Evolutionary conservation across 2,797 vertebrate species (phyloP).

Genomic region (Spinibarbus caldwelli): DNA sequence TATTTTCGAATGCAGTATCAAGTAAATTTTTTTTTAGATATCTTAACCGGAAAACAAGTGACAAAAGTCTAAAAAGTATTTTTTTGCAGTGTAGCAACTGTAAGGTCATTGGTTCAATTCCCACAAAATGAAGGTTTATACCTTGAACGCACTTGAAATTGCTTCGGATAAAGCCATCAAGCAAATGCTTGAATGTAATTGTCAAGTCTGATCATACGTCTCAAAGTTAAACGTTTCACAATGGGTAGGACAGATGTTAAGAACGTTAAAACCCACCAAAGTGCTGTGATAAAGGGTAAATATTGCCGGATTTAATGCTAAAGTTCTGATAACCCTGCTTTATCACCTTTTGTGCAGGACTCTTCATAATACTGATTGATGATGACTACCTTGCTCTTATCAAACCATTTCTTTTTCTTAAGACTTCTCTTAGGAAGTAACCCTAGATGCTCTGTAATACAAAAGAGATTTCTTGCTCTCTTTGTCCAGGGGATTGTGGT

Average conservation of each 20-base stretch:
- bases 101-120: neutral
- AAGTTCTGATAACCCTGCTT: slow-evolving; percentile 53
- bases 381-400: slow-evolving; percentile 52
- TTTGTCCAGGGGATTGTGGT: slow-evolving; percentile 57
- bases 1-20: neutral
- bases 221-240: slow-evolving; percentile 39
- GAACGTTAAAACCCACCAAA: slow-evolving; percentile 39
- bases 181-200: neutral
- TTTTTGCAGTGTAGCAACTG: neutral
- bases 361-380: slow-evolving; percentile 50
- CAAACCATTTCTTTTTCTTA: slow-evolving; percentile 46
- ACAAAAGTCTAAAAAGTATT: too few relatives aligned
- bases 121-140: neutral
- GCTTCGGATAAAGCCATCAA: slow-evolving; percentile 5
- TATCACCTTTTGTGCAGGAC: slow-evolving; percentile 52
- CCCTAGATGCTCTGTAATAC: slow-evolving; percentile 53
- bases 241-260: slow-evolving; percentile 34
- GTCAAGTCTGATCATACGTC: slow-evolving; percentile 4
- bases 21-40: neutral
- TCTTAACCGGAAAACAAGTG: neutral
- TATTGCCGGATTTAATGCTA: slow-evolving; percentile 41
- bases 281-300: slow-evolving; percentile 48
- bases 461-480: slow-evolving; percentile 43
- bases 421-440: slow-evolving; percentile 50
- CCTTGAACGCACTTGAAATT: neutral